A percentile compares a stretch with the other conserved stretches of the same genome.
These are phyloP conservation scores for Sycobia sp. DNA, from an alignment of 1,140 invertebrate species.

Conservation along the genomic window DNA sequence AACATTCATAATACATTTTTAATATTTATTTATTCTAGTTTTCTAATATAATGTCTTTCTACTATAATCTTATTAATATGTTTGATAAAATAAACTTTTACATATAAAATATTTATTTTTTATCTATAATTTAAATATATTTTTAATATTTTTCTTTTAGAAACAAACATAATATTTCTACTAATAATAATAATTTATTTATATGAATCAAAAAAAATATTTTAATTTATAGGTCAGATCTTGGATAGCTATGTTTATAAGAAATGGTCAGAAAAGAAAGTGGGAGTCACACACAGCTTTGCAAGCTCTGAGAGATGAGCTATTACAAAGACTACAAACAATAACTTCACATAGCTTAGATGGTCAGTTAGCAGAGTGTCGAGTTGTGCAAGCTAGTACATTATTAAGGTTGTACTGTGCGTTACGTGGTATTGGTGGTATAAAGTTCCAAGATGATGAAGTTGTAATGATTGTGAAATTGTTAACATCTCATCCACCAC, in stretches of 20 bases:
- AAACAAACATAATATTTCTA: too few species aligned
- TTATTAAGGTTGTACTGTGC: slow-evolving; percentile 88
- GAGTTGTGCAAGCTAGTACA: slow-evolving; percentile 81
- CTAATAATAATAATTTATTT: too few species aligned
- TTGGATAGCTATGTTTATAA: slow-evolving; percentile 92
- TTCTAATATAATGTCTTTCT: neutral
- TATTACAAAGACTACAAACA: slow-evolving; percentile 73
- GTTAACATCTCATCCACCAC: slow-evolving; percentile 87
- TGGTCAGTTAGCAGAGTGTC: slow-evolving; percentile 67
- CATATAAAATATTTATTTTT: neutral
- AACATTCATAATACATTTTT: neutral
- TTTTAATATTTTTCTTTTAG: too few species aligned
- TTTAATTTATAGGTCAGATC: slow-evolving; percentile 66
- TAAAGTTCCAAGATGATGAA: slow-evolving; percentile 95
- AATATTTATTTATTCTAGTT: neutral
- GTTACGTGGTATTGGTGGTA: slow-evolving; percentile 86
- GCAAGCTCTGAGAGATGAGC: slow-evolving; percentile 78
- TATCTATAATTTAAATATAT: neutral
- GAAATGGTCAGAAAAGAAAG: slow-evolving; percentile 88
- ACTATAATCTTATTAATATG: neutral
- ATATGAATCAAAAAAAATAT: neutral
- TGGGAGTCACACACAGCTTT: slow-evolving; percentile 75
- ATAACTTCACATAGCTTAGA: slow-evolving; percentile 65
- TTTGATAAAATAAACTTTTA: neutral
- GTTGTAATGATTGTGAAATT: slow-evolving; percentile 81